These are phyloP conservation scores for Lycodopsis pacificus DNA, from an alignment of 2,797 vertebrate genomes.

Conservation along the genomic window DNA sequence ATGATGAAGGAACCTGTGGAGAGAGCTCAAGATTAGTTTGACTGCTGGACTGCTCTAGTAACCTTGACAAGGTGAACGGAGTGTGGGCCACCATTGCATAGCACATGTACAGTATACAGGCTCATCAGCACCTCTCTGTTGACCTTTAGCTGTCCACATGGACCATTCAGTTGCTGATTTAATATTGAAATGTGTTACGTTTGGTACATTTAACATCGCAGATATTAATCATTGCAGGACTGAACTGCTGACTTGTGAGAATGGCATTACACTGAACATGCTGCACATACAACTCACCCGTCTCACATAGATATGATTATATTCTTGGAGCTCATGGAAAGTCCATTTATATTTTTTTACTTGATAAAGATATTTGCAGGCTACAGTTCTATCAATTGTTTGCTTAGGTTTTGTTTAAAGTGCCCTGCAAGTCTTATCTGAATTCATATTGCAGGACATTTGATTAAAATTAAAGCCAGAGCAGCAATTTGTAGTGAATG, in stretches of 20 bases:
- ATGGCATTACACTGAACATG: not conserved
- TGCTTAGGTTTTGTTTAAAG: not conserved
- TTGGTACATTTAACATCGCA: not conserved
- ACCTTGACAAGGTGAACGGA: constrained; percentile 70
- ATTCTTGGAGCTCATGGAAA: not conserved
- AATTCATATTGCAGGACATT: not conserved
- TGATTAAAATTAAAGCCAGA: not conserved
- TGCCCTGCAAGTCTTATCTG: not conserved
- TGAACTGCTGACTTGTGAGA: not conserved
- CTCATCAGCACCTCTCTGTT: not conserved
- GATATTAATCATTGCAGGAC: not conserved
- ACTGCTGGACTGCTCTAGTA: constrained; percentile 27
- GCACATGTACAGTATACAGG: not conserved
- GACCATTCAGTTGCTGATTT: not conserved
- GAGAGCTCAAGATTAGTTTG: constrained; percentile 1
- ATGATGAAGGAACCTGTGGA: constrained; percentile 2
- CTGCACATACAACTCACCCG: not conserved
- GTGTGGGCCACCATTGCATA: constrained; percentile 52
- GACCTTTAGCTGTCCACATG: not conserved
- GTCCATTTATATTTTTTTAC: not conserved
- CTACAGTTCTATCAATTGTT: not conserved
- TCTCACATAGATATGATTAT: not conserved
- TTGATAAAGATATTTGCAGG: not conserved
- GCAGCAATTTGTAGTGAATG: not conserved
- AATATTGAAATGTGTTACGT: not conserved